A percentile compares a stretch with the other conserved stretches of the same genome.
These are phyloP conservation scores for Hylaeus volcanicus DNA, from an alignment of 1,140 invertebrate genomes.

Conservation along the genomic window DNA sequence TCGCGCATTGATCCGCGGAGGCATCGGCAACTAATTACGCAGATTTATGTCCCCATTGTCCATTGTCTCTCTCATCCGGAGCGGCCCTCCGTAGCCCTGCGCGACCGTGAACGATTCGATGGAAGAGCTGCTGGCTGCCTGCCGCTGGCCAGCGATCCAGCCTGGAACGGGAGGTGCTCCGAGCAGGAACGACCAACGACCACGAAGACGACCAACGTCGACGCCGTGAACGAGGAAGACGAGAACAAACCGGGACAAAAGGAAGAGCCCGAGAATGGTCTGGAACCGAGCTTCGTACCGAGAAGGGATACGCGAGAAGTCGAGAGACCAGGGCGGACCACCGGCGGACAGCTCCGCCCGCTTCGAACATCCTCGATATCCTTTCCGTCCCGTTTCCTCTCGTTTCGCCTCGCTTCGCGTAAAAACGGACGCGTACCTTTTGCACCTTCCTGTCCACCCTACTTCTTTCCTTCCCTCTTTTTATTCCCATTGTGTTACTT, in stretches of 20 bases:
- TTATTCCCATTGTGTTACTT: no score
- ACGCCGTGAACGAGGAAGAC: constrained; percentile 39
- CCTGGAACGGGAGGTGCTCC: constrained; percentile 41
- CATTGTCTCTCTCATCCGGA: constrained; percentile 79
- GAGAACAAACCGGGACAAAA: constrained; percentile 47
- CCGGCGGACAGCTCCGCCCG: constrained; percentile 73
- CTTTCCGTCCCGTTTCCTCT: neutral
- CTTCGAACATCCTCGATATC: constrained; percentile 41
- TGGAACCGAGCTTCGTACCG: constrained; percentile 49
- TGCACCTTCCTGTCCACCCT: neutral
- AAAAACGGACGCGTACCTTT: neutral
- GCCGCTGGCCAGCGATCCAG: constrained; percentile 27
- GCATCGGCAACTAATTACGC: constrained; percentile 85
- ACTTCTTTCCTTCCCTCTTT: neutral
- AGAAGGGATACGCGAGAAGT: constrained; percentile 59
- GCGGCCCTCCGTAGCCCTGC: constrained; percentile 51
- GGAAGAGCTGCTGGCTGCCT: constrained; percentile 34
- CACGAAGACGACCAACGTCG: constrained; percentile 38
- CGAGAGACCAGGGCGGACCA: constrained; percentile 70
- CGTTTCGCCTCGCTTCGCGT: constrained; percentile 27
- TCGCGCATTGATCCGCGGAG: constrained; percentile 79
- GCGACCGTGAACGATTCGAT: constrained; percentile 60
- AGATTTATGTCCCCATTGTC: constrained; percentile 86
- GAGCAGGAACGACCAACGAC: constrained; percentile 44
- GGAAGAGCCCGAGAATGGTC: constrained; percentile 52